These are phyloP conservation scores for Agrochola lychnidis DNA, from an alignment of 2,888 invertebrate genomes.

Conservation along the genomic window DNA sequence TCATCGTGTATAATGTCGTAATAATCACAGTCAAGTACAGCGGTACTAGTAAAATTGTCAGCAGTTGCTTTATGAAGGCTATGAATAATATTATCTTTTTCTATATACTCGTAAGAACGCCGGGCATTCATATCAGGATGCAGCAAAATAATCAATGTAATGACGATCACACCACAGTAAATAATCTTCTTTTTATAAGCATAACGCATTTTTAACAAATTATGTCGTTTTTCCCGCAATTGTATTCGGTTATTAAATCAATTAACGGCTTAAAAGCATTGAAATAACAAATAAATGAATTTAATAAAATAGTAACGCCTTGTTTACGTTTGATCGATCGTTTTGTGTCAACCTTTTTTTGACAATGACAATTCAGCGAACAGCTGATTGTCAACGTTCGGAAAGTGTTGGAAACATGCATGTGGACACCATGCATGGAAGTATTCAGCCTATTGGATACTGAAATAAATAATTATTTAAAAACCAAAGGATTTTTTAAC, in stretches of 20 bases:
- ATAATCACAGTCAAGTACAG: constrained; percentile 82
- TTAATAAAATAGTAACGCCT: constrained; percentile 43
- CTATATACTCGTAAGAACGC: constrained; percentile 85
- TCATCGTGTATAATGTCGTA: constrained; percentile 80
- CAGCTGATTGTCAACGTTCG: constrained; percentile 43
- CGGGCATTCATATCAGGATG: constrained; percentile 79
- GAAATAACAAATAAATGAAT: constrained; percentile 34
- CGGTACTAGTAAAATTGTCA: constrained; percentile 85
- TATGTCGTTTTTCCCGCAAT: neutral
- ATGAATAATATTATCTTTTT: constrained; percentile 82
- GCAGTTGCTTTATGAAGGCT: constrained; percentile 82
- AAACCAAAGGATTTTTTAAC: neutral
- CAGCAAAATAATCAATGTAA: constrained; percentile 78
- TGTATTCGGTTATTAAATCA: constrained; percentile 26
- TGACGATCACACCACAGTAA: constrained; percentile 71
- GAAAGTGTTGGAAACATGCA: too few species aligned
- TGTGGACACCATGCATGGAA: neutral
- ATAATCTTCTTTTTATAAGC: constrained; percentile 79
- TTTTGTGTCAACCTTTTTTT: constrained; percentile 30
- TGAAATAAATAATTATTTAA: neutral
- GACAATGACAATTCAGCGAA: constrained; percentile 11
- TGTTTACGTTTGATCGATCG: constrained; percentile 64
- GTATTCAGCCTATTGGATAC: neutral
- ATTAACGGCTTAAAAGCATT: constrained; percentile 45
- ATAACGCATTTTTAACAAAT: constrained; percentile 75